phyloP scores from a whole-genome alignment of 1,140 invertebrate genomes.

The Ceratosolen fusciceps region DNA sequence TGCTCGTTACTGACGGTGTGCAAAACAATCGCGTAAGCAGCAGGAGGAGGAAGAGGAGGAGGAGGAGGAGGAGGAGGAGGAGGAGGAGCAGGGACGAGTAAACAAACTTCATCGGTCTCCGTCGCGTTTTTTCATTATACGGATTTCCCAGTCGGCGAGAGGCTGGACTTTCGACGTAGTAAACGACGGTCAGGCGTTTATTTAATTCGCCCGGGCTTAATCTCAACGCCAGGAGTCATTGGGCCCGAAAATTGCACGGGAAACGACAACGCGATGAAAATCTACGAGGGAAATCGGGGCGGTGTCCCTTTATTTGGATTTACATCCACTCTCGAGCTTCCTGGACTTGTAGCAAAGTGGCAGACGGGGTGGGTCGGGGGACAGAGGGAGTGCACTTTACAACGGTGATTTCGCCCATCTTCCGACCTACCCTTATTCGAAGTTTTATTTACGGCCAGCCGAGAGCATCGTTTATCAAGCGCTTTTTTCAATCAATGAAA shows the following conservation, averaged over 20 bases:
- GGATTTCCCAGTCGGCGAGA: no score
- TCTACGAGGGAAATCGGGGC: not conserved
- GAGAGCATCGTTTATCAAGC: not conserved
- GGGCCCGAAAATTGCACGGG: constrained; percentile 21
- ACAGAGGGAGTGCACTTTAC: not conserved
- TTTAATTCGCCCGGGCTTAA: constrained; percentile 5
- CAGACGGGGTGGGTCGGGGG: no score
- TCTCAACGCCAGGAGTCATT: not conserved
- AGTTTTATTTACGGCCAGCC: not conserved
- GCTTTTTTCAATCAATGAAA: not conserved
- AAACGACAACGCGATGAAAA: no score
- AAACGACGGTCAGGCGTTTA: not conserved
- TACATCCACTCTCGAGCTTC: not conserved
- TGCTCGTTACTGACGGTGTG: not conserved
- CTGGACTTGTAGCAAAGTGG: not conserved
- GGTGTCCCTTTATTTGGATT: not conserved
- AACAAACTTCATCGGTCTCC: not conserved
- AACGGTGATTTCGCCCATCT: not conserved
- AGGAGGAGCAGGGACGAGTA: no score
- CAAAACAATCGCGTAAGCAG: not conserved
- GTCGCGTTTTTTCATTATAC: constrained; percentile 10
- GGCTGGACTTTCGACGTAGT: not conserved
- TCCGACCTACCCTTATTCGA: not conserved
- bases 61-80: no score
- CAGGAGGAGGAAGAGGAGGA: no score